These are phyloP conservation scores for Drosophila infuscata DNA, from an alignment of 2,888 invertebrate genomes.

Conservation along the genomic window DNA sequence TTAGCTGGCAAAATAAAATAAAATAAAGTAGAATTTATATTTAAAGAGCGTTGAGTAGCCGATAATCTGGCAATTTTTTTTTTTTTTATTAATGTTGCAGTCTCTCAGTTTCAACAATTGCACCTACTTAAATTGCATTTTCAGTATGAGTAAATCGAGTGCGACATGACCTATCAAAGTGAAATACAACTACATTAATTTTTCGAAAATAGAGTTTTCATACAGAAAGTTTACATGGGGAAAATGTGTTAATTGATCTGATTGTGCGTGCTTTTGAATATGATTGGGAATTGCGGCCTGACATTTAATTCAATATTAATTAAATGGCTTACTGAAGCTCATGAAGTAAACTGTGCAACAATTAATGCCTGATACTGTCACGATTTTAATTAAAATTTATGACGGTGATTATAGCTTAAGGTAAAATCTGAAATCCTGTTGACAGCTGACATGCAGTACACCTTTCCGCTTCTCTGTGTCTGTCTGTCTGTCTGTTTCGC, in stretches of 20 bases:
- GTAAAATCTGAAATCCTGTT: slow-evolving; percentile 9
- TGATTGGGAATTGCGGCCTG: slow-evolving; percentile 17
- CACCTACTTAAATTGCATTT: slow-evolving; percentile 18
- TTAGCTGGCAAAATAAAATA: neutral
- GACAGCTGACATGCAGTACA: slow-evolving; percentile 3
- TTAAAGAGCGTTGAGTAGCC: neutral
- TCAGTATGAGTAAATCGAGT: slow-evolving; percentile 11
- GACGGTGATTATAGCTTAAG: slow-evolving; percentile 12
- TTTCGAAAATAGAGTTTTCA: slow-evolving; percentile 8
- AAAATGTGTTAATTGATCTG: slow-evolving; percentile 29
- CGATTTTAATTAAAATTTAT: slow-evolving; percentile 38
- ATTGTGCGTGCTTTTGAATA: slow-evolving; percentile 23
- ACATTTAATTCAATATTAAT: slow-evolving; percentile 27
- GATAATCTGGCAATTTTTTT: neutral
- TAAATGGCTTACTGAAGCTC: neutral
- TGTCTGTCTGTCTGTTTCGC: neutral
- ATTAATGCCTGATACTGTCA: slow-evolving; percentile 26
- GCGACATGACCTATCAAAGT: slow-evolving; percentile 9
- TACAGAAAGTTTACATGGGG: neutral
- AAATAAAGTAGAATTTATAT: neutral
- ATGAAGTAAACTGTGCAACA: slow-evolving; percentile 7
- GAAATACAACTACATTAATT: slow-evolving; percentile 18
- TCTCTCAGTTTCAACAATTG: slow-evolving; percentile 3
- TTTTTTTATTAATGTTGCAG: neutral
- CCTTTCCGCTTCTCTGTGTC: neutral